Evolutionary conservation across 2,113 vertebrate genomes (phyloP).

Genomic region (Sylvicapra grimmia): DNA sequence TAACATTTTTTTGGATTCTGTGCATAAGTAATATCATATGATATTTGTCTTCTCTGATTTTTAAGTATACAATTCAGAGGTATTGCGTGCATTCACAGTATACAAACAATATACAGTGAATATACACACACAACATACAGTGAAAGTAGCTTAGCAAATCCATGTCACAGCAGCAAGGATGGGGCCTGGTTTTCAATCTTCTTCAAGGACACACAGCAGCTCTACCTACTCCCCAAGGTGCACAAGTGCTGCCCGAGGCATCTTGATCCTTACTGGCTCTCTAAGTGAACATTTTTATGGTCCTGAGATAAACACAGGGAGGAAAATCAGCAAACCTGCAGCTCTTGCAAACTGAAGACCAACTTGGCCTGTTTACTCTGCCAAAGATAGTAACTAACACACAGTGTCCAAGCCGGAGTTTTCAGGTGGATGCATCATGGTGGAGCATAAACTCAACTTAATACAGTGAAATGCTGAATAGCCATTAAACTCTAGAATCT

Average conservation of each 20-base stretch:
- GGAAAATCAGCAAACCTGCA: not conserved
- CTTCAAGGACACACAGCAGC: not conserved
- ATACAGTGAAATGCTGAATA: not conserved
- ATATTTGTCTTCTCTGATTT: not conserved
- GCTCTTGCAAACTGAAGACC: not conserved
- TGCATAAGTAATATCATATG: not conserved
- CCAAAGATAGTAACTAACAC: not conserved
- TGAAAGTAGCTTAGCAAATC: not conserved
- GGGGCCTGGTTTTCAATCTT: not conserved
- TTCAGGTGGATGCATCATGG: not conserved
- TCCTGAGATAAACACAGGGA: not conserved
- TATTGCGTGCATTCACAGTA: not conserved
- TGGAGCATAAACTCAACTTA: not conserved
- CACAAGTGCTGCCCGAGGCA: rapidly evolving
- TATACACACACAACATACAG: not conserved
- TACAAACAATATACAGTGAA: not conserved
- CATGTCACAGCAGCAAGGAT: not conserved
- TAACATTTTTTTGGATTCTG: not conserved
- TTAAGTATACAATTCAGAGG: not conserved
- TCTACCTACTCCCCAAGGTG: not conserved
- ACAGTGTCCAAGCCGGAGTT: not conserved
- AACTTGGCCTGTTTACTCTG: not conserved
- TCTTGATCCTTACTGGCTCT: not conserved
- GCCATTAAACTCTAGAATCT: not conserved
- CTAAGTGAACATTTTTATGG: not conserved